phyloP scores from a whole-genome alignment of 2,113 vertebrate genomes.

The Zosterops hypoxanthus region DNA sequence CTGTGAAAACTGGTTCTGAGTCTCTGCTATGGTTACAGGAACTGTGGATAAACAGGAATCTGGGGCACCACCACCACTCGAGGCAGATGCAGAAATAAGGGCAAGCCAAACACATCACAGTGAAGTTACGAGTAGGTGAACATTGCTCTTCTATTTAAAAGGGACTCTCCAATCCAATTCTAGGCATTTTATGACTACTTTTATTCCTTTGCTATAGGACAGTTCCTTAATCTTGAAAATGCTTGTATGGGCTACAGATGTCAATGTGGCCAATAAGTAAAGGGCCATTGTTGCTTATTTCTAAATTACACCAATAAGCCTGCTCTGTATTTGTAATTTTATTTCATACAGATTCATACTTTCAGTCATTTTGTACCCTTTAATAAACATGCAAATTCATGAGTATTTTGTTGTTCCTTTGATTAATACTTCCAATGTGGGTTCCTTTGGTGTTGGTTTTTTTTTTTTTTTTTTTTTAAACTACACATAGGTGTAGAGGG shows the following conservation, averaged over 20 bases:
- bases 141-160: background rate
- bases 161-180: background rate
- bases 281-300: background rate
- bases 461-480: background rate
- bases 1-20: background rate
- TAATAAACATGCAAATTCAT: background rate
- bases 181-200: background rate
- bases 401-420: background rate
- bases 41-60: background rate
- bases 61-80: background rate
- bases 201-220: background rate
- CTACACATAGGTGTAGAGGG: rapidly evolving
- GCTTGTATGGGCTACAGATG: background rate
- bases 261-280: background rate
- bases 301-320: background rate
- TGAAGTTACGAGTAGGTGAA: slow-evolving; percentile 22
- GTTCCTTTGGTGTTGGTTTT: background rate
- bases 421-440: background rate
- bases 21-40: slow-evolving; percentile 46
- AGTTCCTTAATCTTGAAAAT: background rate
- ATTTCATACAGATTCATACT: background rate
- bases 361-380: background rate
- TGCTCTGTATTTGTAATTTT: background rate
- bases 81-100: background rate
- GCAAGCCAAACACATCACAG: background rate